phyloP scores from a whole-genome alignment of 1,140 invertebrate species.

The Bombus balteatus region DNA sequence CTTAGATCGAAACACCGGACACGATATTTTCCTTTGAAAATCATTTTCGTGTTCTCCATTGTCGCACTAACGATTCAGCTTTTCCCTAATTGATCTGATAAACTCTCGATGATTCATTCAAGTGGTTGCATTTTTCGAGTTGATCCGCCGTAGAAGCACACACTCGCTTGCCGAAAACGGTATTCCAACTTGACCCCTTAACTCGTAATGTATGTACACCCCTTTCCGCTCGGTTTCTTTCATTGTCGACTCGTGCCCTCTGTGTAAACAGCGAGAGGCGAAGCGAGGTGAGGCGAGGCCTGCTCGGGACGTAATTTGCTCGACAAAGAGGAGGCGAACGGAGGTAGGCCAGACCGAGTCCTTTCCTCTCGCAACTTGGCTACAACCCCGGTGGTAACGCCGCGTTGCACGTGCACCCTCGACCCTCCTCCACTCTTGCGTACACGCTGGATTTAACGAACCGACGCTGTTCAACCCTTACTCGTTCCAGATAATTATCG shows the following conservation, averaged over 20 bases:
- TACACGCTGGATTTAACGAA: constrained; percentile 47
- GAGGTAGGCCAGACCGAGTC: not conserved
- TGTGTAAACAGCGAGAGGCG: constrained; percentile 25
- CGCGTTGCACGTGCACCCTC: constrained; percentile 13
- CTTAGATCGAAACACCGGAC: too few relatives aligned
- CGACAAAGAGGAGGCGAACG: constrained; percentile 14
- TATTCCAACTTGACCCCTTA: constrained; percentile 12
- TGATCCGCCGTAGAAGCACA: not conserved
- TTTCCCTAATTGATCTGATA: too few relatives aligned
- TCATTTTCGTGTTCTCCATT: too few relatives aligned
- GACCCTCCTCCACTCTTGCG: constrained; percentile 7
- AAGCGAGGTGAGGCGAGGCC: not conserved
- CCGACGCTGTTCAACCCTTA: constrained; percentile 31
- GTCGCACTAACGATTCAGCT: too few relatives aligned
- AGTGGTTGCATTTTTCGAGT: not conserved
- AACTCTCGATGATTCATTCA: too few relatives aligned
- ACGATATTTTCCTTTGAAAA: too few relatives aligned
- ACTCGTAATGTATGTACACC: constrained; percentile 28
- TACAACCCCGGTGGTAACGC: not conserved
- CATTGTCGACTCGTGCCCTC: constrained; percentile 34
- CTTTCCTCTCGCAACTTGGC: constrained; percentile 22
- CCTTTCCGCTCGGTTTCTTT: constrained; percentile 43
- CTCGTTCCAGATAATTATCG: constrained; percentile 47
- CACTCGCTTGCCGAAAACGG: not conserved
- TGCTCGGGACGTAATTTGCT: constrained; percentile 36